Base-by-base conservation (phyloP, 2,113 vertebrate species). In the Elanus axillaris region DNA sequence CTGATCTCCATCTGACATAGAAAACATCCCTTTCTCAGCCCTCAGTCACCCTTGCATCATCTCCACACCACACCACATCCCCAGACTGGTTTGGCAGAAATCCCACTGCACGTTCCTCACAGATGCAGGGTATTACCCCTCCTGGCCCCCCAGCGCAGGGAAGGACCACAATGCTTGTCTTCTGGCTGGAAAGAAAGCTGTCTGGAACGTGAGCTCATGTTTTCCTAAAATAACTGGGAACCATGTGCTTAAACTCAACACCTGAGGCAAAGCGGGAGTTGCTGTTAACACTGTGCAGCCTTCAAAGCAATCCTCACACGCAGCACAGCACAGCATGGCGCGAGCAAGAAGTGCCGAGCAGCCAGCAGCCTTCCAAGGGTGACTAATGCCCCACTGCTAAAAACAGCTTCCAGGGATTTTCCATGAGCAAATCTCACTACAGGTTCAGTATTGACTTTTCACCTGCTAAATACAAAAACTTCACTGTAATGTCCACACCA, bases 191-290 rank as follows among this genome's bases (percentile, higher is more conserved):
- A 4, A 84, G 81, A 23, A 86, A 78, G 69, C 74, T 80, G 71
- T 66, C 71, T 95, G 95, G 93, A 97, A 93, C 2, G 11, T 95
- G 97, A 75, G 68, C 83, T 98, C 32, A 26, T 76, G 80, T 92
- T 97, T 97, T 97, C 95, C 97, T 94, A 95, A 96, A 96, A 95
- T 78, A 97, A 80, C 88, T 20, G 19, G 56, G 90, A 97, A 90
- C 93, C 56, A 10, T 64, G 95, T 15, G 21, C 84, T 94, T 88
- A 75, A 96, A 76, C 75, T 96, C 94, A 88, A 71, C 90, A 98
- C 98, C 97, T 98, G 97, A 17, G 72, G 98, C 93, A 52, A 88
- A 96, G 93, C 6, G 50, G 85, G 96, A 97, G 93, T 7, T 17
- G 55, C 91, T 78, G 52, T 40, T 87, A 86, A 73, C 55, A 43